Evolutionary conservation across 2,888 invertebrate species (phyloP).

Genomic region (Microdon myrmicae): DNA sequence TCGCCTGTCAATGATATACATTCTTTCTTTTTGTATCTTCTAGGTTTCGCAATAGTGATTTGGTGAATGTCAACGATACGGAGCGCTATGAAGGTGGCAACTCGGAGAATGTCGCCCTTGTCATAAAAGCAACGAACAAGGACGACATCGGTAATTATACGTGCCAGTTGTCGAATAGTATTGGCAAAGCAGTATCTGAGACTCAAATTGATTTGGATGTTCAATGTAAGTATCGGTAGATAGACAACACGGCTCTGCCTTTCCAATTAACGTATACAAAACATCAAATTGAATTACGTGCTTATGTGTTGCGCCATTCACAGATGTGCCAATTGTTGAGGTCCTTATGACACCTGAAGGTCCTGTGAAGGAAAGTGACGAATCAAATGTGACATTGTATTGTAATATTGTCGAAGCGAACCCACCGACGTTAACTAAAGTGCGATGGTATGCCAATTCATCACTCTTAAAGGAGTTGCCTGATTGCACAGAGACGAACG

Average conservation of each 20-base stretch:
- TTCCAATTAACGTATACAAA: background rate
- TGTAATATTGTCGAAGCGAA: conserved; percentile 85
- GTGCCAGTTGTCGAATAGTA: conserved; percentile 82
- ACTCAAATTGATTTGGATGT: conserved; percentile 81
- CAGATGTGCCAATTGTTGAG: conserved; percentile 83
- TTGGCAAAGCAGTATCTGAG: conserved; percentile 80
- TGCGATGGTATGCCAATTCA: conserved; percentile 88
- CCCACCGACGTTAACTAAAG: conserved; percentile 77
- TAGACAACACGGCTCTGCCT: background rate
- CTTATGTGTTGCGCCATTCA: too few species aligned
- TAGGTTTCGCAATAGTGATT: conserved; percentile 78
- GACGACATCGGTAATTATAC: conserved; percentile 87
- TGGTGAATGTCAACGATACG: conserved; percentile 69
- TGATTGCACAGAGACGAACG: conserved; percentile 72
- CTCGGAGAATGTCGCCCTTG: conserved; percentile 78
- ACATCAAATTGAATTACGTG: conserved; percentile 13
- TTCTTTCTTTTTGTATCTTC: conserved; percentile 28
- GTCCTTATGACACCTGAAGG: conserved; percentile 80
- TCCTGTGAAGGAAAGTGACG: conserved; percentile 82
- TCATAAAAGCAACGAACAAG: conserved; percentile 79
- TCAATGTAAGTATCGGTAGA: conserved; percentile 75
- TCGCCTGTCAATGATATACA: conserved; percentile 1
- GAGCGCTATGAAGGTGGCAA: conserved; percentile 82
- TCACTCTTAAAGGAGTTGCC: conserved; percentile 85
- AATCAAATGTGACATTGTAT: conserved; percentile 81